Percentiles rank a stretch among this genome's conserved stretches.
These are phyloP conservation scores for Scaptomyza graminum DNA, from an alignment of 1,140 invertebrate genomes.

Conservation along the genomic window DNA sequence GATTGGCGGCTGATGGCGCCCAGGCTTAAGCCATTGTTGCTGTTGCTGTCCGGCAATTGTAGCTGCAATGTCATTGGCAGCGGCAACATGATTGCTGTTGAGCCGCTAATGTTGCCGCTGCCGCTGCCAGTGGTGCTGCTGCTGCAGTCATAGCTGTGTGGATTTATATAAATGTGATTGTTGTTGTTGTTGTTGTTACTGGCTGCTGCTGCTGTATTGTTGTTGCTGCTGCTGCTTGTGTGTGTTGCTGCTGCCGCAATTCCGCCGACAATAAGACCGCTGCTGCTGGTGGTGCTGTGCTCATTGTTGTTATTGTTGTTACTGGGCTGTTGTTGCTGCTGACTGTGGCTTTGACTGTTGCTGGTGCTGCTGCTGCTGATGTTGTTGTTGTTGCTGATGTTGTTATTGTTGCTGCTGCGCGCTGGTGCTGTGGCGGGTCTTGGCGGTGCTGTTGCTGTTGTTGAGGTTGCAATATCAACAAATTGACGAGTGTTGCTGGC, in stretches of 20 bases:
- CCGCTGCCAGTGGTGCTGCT: conserved; percentile 53
- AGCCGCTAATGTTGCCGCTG: conserved; percentile 59
- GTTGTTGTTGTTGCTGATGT: conserved; percentile 35
- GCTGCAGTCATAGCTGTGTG: conserved; percentile 76
- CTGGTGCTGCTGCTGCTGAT: conserved; percentile 49
- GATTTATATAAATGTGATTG: conserved; percentile 82
- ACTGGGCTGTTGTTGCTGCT: conserved; percentile 28
- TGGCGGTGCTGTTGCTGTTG: conserved; percentile 33
- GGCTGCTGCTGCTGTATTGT: conserved; percentile 17
- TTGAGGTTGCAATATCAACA: conserved; percentile 17
- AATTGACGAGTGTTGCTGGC: conserved; percentile 40
- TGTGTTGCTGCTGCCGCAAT: conserved; percentile 12
- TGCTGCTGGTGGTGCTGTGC: conserved; percentile 39
- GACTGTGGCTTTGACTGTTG: conserved; percentile 41
- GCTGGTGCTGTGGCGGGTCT: conserved; percentile 60
- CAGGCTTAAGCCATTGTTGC: conserved; percentile 11
- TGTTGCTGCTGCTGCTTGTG: conserved; percentile 28
- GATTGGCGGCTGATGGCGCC: conserved; percentile 45
- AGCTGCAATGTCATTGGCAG: conserved; percentile 38
- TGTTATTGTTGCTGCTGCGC: conserved; percentile 49
- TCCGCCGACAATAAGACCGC: conserved; percentile 11
- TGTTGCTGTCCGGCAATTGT: conserved; percentile 20
- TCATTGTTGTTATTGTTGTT: conserved; percentile 46
- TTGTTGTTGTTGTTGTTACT: conserved; percentile 58
- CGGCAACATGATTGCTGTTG: conserved; percentile 71